Evolutionary conservation across 2,797 vertebrate species (phyloP), one percentile per base, ranked within the genome.

Genomic region (Molothrus aeneus): DNA sequence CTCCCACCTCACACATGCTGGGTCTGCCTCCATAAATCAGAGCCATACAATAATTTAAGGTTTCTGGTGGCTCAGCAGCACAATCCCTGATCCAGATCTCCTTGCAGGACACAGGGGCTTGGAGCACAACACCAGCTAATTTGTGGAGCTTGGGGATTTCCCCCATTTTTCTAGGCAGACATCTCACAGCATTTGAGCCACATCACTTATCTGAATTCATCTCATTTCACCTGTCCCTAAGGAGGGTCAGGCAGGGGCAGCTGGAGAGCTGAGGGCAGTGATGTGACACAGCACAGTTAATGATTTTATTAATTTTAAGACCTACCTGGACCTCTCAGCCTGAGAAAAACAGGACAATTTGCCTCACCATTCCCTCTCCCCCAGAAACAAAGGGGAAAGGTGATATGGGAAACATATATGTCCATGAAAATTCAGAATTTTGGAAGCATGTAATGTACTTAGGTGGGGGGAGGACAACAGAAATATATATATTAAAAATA

Each of bases 81-180:
- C 65, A 47, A 32, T 17, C 5, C 38, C 69, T 11, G 11, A 1
- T 20, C 43, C 61, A 17, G 8, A 26, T 42, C 38, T 57, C 56
- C 25, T 13, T 3, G 70, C 29, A 51, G 73, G 20, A 64, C 10
- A 1, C 0, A 1, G 43, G 36, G 12, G 6, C 24, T 22, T 0
- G 0, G 28, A 50, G 10, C 25, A 9, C 28, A 16, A 1, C n/a
- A 8, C 42, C 6, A 4, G 32, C 17, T 2, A 4, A 3, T 5
- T 6, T 2, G 8, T 8, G 36, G 32, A 10, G 2, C 25, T 22
- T 32, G 43, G 24, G 28, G 1, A 0, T 7, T 74, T 12, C 0
- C 10, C 32, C 18, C 13, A 0, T 34, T 51, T 74, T 56, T 36
- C 43, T 16, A 42, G n/a, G 40, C 38, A 79, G 38, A 75, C 17